Conservation (phyloP, 1,140 invertebrate genomes). For the Mylabris phalerata region DNA sequence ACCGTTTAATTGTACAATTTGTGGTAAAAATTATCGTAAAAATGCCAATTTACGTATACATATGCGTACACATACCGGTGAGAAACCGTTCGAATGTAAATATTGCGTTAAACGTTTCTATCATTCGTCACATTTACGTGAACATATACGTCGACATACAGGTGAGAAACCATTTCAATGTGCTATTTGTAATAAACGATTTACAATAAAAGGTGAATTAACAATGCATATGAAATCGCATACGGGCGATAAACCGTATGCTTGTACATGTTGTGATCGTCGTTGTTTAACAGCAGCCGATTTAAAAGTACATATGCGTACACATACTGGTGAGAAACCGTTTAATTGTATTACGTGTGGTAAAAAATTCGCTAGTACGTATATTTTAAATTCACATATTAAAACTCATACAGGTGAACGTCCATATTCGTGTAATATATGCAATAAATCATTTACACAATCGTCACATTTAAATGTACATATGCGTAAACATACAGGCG, state of each 20-base stretch:
- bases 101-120: constrained; percentile 42
- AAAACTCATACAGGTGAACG: constrained; percentile 49
- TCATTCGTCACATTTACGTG: constrained; percentile 37
- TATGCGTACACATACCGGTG: constrained; percentile 40
- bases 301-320: constrained; percentile 49
- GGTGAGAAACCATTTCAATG: constrained; percentile 52
- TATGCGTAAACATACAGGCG: constrained; percentile 49
- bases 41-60: constrained; percentile 40
- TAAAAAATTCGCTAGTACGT: constrained; percentile 48
- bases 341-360: constrained; percentile 47
- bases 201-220: constrained; percentile 60
- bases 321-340: constrained; percentile 54
- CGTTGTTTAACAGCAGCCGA: constrained; percentile 31
- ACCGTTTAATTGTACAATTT: constrained; percentile 31
- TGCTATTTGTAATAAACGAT: constrained; percentile 50
- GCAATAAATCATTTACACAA: constrained; percentile 62
- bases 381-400: constrained; percentile 46
- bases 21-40: constrained; percentile 36
- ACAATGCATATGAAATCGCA: constrained; percentile 53
- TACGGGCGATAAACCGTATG: constrained; percentile 55
- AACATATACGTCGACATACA: constrained; percentile 53
- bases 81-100: constrained; percentile 43
- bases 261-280: constrained; percentile 48
- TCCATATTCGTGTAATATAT: constrained; percentile 59
- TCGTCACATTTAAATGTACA: constrained; percentile 57